Percentiles rank a stretch among this genome's conserved stretches.
phyloP scores from a whole-genome alignment of 2,113 vertebrate species.

The Coturnix japonica region DNA sequence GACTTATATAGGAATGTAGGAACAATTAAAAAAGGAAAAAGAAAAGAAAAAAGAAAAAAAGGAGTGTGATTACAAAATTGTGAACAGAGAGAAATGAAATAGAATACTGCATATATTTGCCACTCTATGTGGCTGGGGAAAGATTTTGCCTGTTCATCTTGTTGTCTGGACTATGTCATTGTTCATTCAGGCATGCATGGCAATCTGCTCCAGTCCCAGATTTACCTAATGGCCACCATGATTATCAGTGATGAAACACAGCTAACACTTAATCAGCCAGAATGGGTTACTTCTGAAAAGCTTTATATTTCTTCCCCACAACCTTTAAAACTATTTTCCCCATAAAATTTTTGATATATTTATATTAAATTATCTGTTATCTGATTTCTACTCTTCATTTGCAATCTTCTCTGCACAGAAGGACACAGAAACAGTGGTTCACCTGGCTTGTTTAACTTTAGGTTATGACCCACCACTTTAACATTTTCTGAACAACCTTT shows the following conservation, averaged over 20 bases:
- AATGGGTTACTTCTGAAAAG: not conserved
- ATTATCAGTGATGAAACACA: not conserved
- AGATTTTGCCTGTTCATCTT: not conserved
- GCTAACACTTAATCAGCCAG: not conserved
- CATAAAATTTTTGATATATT: not conserved
- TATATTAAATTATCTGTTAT: rapidly evolving
- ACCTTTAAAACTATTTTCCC: not conserved
- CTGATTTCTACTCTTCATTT: not conserved
- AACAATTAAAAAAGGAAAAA: not conserved
- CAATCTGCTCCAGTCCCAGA: not conserved
- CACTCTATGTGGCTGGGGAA: not conserved
- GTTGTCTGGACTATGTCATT: rapidly evolving
- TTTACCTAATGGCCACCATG: rapidly evolving
- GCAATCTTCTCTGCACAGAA: not conserved
- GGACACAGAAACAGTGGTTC: rapidly evolving
- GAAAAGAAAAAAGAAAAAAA: not conserved
- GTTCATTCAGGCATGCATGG: not conserved
- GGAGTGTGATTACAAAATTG: not conserved
- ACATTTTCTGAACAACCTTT: not conserved
- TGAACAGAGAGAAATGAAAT: not conserved
- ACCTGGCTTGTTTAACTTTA: not conserved
- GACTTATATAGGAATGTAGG: not conserved
- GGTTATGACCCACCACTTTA: not conserved
- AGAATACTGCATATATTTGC: not conserved
- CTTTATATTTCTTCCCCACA: rapidly evolving